A percentile compares a stretch with the other conserved stretches of the same genome.
phyloP scores from a whole-genome alignment of 2,888 invertebrate genomes.

The Griposia aprilina region DNA sequence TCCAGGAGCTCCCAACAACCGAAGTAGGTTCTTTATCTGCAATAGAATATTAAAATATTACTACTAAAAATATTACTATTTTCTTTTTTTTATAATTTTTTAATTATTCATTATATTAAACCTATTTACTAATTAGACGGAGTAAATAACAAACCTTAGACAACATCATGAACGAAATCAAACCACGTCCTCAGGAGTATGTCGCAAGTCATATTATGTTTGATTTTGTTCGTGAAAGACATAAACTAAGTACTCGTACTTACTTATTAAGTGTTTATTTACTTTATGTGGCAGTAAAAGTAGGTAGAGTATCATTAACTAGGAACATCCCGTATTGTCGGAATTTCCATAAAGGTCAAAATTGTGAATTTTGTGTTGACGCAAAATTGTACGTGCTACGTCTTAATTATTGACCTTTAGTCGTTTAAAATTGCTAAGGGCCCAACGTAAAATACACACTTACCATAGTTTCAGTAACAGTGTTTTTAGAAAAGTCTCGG shows the following conservation, averaged over 20 bases:
- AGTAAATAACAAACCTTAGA: slow-evolving; percentile 31
- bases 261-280: slow-evolving; percentile 33
- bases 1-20: neutral
- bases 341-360: neutral
- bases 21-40: slow-evolving; percentile 40
- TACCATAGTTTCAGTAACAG: neutral
- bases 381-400: neutral
- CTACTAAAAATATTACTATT: too few relatives aligned
- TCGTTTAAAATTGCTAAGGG: neutral
- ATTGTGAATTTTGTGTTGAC: neutral
- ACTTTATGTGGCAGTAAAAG: slow-evolving; percentile 48
- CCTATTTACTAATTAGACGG: neutral
- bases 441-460: neutral
- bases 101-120: neutral
- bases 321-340: neutral
- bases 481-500: neutral
- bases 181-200: slow-evolving; percentile 5
- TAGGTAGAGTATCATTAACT: neutral
- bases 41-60: slow-evolving; percentile 20
- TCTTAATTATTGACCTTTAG: neutral
- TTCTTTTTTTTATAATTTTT: too few relatives aligned
- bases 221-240: slow-evolving; percentile 21
- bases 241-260: too few relatives aligned
- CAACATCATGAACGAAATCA: slow-evolving; percentile 21
- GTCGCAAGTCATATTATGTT: neutral